Conservation (phyloP, 2,113 vertebrate genomes). For the Mola mola region DNA sequence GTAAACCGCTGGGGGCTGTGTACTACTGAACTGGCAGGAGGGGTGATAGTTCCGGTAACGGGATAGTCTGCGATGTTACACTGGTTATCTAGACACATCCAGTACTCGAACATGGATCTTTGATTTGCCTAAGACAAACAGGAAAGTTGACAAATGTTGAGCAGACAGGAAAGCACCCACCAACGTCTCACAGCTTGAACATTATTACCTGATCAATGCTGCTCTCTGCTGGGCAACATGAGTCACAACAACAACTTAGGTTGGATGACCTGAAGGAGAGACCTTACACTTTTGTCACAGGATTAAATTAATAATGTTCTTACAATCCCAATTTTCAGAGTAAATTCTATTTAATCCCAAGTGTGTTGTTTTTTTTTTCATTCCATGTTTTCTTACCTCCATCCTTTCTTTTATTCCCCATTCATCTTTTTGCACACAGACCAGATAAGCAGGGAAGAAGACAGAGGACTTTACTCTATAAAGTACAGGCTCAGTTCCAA, state of each 20-base stretch:
- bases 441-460: neutral
- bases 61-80: neutral
- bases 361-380: neutral
- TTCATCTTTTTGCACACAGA: constrained; percentile 3
- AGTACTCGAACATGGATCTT: constrained; percentile 14
- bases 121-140: constrained; percentile 27
- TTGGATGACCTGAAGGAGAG: neutral
- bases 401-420: constrained; percentile 26
- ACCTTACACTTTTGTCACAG: neutral
- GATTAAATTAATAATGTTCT: no score
- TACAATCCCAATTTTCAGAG: no score
- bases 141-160: neutral
- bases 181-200: neutral
- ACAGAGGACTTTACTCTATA: neutral
- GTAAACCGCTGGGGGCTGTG: neutral
- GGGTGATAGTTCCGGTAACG: neutral
- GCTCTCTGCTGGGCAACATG: constrained; percentile 53
- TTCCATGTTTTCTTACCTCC: constrained; percentile 36
- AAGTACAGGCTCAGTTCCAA: constrained; percentile 11
- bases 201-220: constrained; percentile 23
- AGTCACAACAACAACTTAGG: constrained; percentile 25
- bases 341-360: no score
- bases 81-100: constrained; percentile 22
- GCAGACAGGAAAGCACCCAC: neutral
- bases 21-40: neutral